phyloP scores from a whole-genome alignment of 2,888 invertebrate species.

The Acanthoscelides obtectus region DNA sequence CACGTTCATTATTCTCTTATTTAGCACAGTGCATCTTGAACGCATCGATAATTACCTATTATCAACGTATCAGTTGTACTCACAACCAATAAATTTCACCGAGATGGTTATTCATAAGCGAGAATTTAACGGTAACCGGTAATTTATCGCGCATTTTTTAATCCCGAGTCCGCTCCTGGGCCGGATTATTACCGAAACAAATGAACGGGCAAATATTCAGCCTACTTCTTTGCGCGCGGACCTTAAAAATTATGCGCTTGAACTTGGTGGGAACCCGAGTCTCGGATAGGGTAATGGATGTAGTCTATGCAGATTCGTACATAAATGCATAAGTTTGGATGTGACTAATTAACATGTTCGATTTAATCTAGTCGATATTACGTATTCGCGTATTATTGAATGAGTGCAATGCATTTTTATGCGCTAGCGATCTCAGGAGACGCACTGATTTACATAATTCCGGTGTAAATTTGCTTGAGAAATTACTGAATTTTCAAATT shows the following conservation, averaged over 20 bases:
- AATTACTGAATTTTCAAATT: too few relatives aligned
- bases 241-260: not conserved
- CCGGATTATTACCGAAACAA: not conserved
- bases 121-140: not conserved
- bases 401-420: too few relatives aligned
- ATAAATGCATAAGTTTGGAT: not conserved
- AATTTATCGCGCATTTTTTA: not conserved
- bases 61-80: too few relatives aligned
- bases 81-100: too few relatives aligned
- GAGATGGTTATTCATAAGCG: not conserved
- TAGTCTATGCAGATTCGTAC: not conserved
- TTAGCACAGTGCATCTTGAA: too few relatives aligned
- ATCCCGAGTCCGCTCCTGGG: not conserved
- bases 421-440: too few relatives aligned
- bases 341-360: not conserved
- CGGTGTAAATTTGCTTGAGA: too few relatives aligned
- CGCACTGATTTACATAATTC: too few relatives aligned
- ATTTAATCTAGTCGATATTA: too few relatives aligned
- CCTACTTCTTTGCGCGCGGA: not conserved
- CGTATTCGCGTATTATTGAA: too few relatives aligned
- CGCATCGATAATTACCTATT: too few relatives aligned
- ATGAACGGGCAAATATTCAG: not conserved
- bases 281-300: not conserved
- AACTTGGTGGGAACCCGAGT: not conserved
- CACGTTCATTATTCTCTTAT: too few relatives aligned